phyloP scores from a whole-genome alignment of 2,888 invertebrate species.

The Aphidoletes aphidimyza region DNA sequence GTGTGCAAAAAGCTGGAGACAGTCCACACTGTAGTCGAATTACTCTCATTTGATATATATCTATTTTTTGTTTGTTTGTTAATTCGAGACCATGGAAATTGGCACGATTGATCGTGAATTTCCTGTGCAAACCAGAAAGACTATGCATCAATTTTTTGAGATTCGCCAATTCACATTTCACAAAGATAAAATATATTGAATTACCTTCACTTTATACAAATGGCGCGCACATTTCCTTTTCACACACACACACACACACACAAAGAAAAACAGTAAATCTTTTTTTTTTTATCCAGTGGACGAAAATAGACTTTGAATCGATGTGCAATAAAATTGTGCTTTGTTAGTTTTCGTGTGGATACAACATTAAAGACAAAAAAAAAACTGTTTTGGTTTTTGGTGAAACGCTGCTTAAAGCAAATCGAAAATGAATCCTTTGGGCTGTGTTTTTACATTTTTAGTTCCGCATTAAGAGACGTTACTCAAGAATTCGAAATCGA shows the following conservation, averaged over 20 bases:
- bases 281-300: too few relatives aligned
- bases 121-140: neutral
- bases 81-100: conserved; percentile 17
- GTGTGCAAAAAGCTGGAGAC: too few relatives aligned
- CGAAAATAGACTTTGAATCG: neutral
- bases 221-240: neutral
- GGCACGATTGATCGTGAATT: neutral
- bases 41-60: neutral
- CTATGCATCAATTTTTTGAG: neutral
- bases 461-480: neutral
- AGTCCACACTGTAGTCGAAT: neutral
- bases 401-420: too few relatives aligned
- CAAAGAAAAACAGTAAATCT: too few relatives aligned
- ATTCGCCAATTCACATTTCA: neutral
- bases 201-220: neutral
- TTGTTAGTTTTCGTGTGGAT: too few relatives aligned
- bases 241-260: too few relatives aligned
- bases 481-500: neutral
- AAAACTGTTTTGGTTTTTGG: neutral
- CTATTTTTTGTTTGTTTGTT: neutral
- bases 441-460: neutral
- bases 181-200: neutral
- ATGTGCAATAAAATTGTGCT: neutral
- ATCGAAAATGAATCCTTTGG: neutral
- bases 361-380: too few relatives aligned